Conservation (phyloP, 1,140 invertebrate genomes). For the Heterodera schachtii region DNA sequence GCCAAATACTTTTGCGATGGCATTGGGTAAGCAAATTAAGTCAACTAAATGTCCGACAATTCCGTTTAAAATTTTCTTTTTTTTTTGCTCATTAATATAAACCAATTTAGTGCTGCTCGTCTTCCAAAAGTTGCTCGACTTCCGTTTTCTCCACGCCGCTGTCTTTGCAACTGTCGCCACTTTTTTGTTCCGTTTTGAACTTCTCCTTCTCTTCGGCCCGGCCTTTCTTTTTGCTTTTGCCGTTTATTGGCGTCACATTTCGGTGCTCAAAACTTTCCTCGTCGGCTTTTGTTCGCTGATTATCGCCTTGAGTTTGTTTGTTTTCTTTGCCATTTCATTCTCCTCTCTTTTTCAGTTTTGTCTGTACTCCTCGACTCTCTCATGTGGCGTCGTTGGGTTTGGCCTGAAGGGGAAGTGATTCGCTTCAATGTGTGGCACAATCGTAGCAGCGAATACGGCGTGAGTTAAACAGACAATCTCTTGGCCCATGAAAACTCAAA, state of each 20-base stretch:
- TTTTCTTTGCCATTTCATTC: background rate
- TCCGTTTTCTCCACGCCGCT: conserved; percentile 78
- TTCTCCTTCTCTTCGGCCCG: conserved; percentile 83
- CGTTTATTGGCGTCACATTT: conserved; percentile 69
- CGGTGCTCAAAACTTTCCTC: conserved; percentile 68
- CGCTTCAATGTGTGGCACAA: conserved; percentile 93
- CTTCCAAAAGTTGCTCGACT: conserved; percentile 80
- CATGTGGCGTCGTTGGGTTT: conserved; percentile 85
- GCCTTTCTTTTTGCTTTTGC: conserved; percentile 80
- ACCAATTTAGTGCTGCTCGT: conserved; percentile 80
- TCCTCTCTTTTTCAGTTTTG: conserved; percentile 69
- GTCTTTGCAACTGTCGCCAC: conserved; percentile 81
- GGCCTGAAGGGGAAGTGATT: conserved; percentile 94
- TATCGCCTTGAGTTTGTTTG: conserved; percentile 69
- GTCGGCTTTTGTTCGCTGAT: conserved; percentile 71
- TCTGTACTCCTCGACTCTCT: conserved; percentile 85
- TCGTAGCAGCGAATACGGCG: conserved; percentile 92
- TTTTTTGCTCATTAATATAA: too few species aligned
- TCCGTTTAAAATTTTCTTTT: too few species aligned
- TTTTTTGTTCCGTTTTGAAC: conserved; percentile 86
- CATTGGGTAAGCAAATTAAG: conserved; percentile 75
- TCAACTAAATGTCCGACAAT: background rate
- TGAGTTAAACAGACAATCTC: conserved; percentile 70
- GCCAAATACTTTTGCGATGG: conserved; percentile 92
- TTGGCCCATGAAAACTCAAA: too few species aligned